These are phyloP conservation scores for Cotesia typhae DNA, from an alignment of 1,140 invertebrate genomes.

Conservation along the genomic window DNA sequence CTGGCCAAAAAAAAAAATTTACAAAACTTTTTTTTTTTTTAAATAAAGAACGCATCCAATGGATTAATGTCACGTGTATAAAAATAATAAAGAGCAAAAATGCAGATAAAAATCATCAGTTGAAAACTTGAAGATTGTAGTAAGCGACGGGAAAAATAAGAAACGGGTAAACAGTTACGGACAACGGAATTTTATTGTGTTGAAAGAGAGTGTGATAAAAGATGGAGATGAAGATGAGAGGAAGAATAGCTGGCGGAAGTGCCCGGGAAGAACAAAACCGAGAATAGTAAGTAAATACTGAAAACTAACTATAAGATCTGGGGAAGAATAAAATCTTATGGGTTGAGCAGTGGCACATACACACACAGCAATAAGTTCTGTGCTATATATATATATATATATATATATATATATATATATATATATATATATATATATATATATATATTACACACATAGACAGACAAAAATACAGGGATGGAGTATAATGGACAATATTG, in stretches of 20 bases:
- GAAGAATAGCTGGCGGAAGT: not conserved
- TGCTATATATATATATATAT: too few species aligned
- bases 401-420: too few species aligned
- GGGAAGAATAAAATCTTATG: too few species aligned
- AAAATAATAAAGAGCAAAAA: not conserved
- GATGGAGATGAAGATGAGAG: not conserved
- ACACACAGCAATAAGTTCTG: too few species aligned
- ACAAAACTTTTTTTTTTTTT: not conserved
- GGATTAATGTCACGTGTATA: conserved; percentile 8
- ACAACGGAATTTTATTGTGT: conserved; percentile 23
- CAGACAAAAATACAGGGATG: too few species aligned
- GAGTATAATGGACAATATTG: conserved; percentile 64
- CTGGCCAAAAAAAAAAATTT: too few species aligned
- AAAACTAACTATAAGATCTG: too few species aligned
- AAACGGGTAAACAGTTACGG: conserved; percentile 19
- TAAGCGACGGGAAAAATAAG: not conserved
- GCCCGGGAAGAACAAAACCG: not conserved
- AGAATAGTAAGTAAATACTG: too few species aligned
- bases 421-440: too few species aligned
- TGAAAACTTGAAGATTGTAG: not conserved
- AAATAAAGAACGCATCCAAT: not conserved
- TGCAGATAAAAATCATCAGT: conserved; percentile 19
- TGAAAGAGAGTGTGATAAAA: not conserved
- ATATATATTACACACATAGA: too few species aligned
- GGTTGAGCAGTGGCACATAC: too few species aligned